Evolutionary conservation across 2,113 vertebrate genomes (phyloP).

Genomic region (Oreochromis niloticus): DNA sequence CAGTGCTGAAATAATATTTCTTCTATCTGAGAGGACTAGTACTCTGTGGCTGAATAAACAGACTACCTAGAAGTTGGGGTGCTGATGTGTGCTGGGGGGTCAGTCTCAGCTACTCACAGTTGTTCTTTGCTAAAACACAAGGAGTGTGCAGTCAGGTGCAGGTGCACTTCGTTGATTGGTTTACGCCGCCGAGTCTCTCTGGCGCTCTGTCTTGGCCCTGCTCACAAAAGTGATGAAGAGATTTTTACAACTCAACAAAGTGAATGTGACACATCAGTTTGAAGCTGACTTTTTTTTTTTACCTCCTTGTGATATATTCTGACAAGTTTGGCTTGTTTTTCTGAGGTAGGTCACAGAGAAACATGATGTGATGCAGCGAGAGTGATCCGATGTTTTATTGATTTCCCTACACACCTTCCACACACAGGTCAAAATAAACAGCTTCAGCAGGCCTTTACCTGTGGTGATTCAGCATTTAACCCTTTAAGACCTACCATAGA

Average conservation of each 20-base stretch:
- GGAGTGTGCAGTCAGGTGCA: neutral
- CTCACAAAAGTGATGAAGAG: neutral
- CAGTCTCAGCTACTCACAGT: neutral
- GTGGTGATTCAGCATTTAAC: neutral
- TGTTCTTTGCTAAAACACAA: neutral
- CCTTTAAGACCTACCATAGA: too few relatives aligned
- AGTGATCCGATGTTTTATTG: neutral
- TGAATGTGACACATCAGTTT: neutral
- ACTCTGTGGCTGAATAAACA: constrained; percentile 9
- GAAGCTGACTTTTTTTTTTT: neutral
- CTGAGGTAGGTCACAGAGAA: neutral
- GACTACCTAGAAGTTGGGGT: neutral
- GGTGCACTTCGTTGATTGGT: neutral
- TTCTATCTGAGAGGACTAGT: neutral
- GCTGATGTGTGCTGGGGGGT: neutral
- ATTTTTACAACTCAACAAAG: neutral
- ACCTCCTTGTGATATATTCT: neutral
- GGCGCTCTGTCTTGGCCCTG: neutral
- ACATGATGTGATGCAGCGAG: neutral
- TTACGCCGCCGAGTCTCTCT: neutral
- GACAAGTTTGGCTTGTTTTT: neutral
- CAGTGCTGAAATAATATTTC: neutral
- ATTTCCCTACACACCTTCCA: neutral
- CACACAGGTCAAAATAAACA: neutral
- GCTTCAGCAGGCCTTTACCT: neutral